phyloP scores from a whole-genome alignment of 1,140 invertebrate genomes.

The Capitella teleta region DNA sequence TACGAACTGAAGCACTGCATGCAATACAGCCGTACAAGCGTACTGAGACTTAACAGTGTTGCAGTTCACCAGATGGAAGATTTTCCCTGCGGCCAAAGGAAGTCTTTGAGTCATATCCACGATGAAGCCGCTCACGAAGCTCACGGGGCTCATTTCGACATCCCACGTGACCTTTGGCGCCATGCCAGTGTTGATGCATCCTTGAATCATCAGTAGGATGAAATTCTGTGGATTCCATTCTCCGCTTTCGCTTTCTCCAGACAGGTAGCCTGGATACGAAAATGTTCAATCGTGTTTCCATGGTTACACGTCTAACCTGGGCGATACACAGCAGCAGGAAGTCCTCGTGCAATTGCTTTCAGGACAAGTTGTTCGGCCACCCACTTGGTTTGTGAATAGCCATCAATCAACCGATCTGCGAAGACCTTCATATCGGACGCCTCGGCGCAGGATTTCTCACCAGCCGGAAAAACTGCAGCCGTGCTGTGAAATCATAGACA shows the following conservation, averaged over 20 bases:
- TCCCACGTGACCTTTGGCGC: slow-evolving; percentile 45
- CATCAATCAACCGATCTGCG: slow-evolving; percentile 34
- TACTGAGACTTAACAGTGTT: slow-evolving; percentile 29
- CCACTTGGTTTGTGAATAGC: slow-evolving; percentile 48
- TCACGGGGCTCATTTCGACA: slow-evolving; percentile 47
- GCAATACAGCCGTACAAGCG: too few relatives aligned
- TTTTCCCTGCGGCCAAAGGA: slow-evolving; percentile 37
- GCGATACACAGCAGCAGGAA: slow-evolving; percentile 45
- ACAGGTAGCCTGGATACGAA: slow-evolving; percentile 28
- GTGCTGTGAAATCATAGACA: too few relatives aligned
- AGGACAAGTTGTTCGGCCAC: slow-evolving; percentile 45
- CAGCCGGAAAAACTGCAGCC: slow-evolving; percentile 44
- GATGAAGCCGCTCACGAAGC: slow-evolving; percentile 44
- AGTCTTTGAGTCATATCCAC: slow-evolving; percentile 35
- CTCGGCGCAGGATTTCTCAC: slow-evolving; percentile 34
- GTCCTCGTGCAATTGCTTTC: slow-evolving; percentile 36
- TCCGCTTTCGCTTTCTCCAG: slow-evolving; percentile 23
- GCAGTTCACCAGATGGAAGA: slow-evolving; percentile 40
- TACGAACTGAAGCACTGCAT: too few relatives aligned
- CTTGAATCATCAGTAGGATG: slow-evolving; percentile 43
- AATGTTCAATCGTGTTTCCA: not conserved
- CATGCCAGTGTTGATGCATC: slow-evolving; percentile 30
- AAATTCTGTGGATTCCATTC: slow-evolving; percentile 47
- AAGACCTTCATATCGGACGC: slow-evolving; percentile 30
- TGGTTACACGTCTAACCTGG: too few relatives aligned